Conservation (phyloP, 2,797 vertebrate genomes). For the Carduelis carduelis region DNA sequence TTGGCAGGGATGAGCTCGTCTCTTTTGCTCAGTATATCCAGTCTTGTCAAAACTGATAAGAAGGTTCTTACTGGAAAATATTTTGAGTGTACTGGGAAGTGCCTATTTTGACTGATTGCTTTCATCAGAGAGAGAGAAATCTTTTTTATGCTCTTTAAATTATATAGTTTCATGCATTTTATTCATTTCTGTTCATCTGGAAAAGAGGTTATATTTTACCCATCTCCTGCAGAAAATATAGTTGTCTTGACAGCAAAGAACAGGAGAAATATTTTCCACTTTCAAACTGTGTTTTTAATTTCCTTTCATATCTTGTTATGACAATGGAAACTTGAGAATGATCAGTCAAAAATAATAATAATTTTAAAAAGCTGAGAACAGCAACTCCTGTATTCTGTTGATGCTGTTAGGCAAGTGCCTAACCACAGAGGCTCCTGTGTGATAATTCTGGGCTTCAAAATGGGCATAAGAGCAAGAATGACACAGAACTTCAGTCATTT, state of each 20-base stretch:
- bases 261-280: constrained; percentile 10
- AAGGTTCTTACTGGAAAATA: background rate
- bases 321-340: background rate
- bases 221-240: background rate
- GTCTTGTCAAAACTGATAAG: constrained; percentile 9
- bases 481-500: background rate
- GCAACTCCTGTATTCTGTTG: background rate
- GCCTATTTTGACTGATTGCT: constrained; percentile 36
- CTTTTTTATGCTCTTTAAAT: constrained; percentile 12
- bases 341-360: background rate
- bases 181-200: background rate
- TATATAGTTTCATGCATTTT: background rate
- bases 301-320: constrained; percentile 1
- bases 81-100: constrained; percentile 8
- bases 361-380: background rate
- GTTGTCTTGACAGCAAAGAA: constrained; percentile 31
- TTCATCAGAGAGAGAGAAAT: constrained; percentile 35
- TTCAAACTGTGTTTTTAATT: constrained; percentile 2
- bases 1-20: background rate
- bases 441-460: background rate
- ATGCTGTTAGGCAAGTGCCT: background rate
- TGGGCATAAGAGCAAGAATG: background rate
- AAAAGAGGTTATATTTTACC: constrained; percentile 27
- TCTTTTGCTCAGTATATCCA: background rate
- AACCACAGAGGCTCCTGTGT: background rate